Evolutionary conservation across 2,888 invertebrate species (phyloP), one percentile per base, ranked within the genome.

Genomic region (Notodonta ziczac): DNA sequence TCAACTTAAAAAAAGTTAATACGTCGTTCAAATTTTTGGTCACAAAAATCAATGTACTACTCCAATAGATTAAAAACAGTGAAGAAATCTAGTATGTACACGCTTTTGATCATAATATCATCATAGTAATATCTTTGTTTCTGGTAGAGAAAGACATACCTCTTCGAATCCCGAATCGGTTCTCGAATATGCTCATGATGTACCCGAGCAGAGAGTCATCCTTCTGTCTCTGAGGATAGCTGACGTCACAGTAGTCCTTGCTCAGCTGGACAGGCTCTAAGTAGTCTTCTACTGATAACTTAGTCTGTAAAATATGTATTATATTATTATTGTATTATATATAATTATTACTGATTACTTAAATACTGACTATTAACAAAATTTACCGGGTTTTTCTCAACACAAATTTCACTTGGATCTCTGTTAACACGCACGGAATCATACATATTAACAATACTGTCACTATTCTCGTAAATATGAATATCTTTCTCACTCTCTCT

Each of bases 101-200:
- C 35, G 35, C 35, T 35, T 6, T 7, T 35, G 6, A 35, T 4
- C 0, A 35, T 24, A 24, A 24, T 24, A 2, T 24, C 24, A 2
- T 35, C 2, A 35, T 35, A 35, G 2, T 35, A 35, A 35, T 35
- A 6, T 35, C 35, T 35, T 3, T 35, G 35, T 7, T 6, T 35
- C 4, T 6, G 35, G 4, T 10, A 42, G 42, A n/a, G 5, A 46
- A 5, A 5, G 14, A n/a, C 81, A 72, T 61, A 91, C 93, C 93
- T 83, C 86, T 78, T 74, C 84, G 80, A 5, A 85, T 80, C 2
- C 91, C 89, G 53, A 93, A 91, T 24, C 85, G 77, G n/a, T 74
- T 86, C 69, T 92, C 93, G 60, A 93, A 89, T 50, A 92, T 85
- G 68, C 84, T 90, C 83, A 90, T 83, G 63, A 93, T 90, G 67